Percentiles rank a stretch among this genome's conserved stretches.
phyloP scores from a whole-genome alignment of 2,797 vertebrate species.

The Eremophila alpestris region DNA sequence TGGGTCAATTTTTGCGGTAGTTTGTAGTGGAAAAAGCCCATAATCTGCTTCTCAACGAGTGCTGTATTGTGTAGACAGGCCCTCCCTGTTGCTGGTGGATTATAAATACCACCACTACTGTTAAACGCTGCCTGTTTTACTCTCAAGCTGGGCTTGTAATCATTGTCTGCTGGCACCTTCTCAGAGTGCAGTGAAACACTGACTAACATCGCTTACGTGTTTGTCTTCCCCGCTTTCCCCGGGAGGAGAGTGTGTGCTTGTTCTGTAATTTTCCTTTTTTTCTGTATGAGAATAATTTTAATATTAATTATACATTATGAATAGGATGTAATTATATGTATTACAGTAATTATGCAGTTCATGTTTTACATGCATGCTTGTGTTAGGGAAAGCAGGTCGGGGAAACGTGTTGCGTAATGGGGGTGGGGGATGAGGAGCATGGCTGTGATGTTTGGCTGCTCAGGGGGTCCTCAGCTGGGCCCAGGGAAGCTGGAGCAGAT shows the following conservation, averaged over 20 bases:
- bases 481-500: background rate
- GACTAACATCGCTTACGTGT: background rate
- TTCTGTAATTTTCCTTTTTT: background rate
- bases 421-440: background rate
- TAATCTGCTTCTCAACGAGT: background rate
- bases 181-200: background rate
- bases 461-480: background rate
- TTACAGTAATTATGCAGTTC: slow-evolving; percentile 28
- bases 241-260: background rate
- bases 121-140: background rate
- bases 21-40: background rate
- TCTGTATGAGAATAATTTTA: background rate
- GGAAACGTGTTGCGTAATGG: fast-evolving
- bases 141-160: background rate
- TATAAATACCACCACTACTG: slow-evolving; percentile 20
- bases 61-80: background rate
- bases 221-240: slow-evolving; percentile 1
- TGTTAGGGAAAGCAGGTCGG: slow-evolving; percentile 38
- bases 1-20: background rate
- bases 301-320: slow-evolving; percentile 48
- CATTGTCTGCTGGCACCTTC: background rate
- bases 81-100: background rate
- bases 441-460: background rate
- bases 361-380: slow-evolving; percentile 20
- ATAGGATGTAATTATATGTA: slow-evolving; percentile 31